Evolutionary conservation across 2,113 vertebrate species (phyloP).

Genomic region (Tachuris rubrigastra): DNA sequence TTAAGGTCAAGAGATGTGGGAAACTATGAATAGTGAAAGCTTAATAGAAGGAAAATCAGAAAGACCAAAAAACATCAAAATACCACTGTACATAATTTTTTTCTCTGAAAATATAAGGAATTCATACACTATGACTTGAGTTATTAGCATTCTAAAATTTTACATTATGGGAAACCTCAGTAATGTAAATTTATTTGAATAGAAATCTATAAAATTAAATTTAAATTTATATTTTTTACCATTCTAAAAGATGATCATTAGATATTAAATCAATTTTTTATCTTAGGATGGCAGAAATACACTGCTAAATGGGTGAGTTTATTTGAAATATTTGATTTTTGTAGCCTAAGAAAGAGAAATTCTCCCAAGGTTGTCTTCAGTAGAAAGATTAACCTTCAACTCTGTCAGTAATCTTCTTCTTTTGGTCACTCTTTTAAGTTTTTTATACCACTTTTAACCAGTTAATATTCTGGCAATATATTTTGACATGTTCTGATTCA

Average conservation of each 20-base stretch:
- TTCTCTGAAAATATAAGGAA: neutral
- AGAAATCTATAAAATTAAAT: neutral
- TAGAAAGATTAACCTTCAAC: neutral
- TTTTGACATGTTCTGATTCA: neutral
- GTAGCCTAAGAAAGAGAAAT: neutral
- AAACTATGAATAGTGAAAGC: neutral
- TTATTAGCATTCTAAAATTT: neutral
- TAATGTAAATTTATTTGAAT: neutral
- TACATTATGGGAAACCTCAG: neutral
- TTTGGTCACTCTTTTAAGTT: neutral
- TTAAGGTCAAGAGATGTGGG: neutral
- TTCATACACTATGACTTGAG: neutral
- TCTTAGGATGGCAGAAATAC: neutral
- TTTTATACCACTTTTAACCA: neutral
- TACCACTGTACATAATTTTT: neutral
- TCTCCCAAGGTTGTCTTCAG: neutral
- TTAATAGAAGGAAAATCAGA: neutral
- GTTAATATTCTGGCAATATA: neutral
- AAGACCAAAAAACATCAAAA: neutral
- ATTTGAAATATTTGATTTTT: neutral
- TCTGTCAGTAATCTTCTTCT: neutral
- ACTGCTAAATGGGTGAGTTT: neutral
- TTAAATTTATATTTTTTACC: neutral
- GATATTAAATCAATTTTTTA: neutral
- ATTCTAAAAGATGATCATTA: neutral